These are phyloP conservation scores for Corythornis leucogaster DNA, from an alignment of 2,797 vertebrate species.

Conservation along the genomic window DNA sequence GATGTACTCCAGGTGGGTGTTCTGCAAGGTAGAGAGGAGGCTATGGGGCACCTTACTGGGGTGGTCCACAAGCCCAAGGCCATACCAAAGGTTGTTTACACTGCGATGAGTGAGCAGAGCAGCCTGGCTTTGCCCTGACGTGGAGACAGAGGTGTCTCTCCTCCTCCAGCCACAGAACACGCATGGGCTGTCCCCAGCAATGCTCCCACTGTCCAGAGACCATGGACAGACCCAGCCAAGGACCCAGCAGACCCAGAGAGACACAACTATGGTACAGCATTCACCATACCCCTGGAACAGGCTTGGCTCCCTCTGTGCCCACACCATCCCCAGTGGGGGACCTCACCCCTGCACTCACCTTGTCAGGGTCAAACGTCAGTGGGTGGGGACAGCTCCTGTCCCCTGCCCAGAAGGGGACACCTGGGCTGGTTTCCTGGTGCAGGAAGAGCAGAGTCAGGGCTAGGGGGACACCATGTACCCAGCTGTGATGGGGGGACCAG, in stretches of 20 bases:
- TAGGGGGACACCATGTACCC: accelerated
- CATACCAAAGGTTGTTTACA: background rate
- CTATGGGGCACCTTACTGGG: background rate
- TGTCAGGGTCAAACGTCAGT: constrained; percentile 83
- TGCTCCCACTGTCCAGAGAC: background rate
- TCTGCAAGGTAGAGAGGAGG: constrained; percentile 1
- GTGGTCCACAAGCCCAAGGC: background rate
- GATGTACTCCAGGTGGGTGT: constrained; percentile 83
- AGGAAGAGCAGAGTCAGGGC: background rate
- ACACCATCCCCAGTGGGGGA: accelerated
- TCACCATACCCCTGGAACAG: background rate
- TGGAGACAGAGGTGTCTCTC: background rate
- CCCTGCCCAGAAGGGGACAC: constrained; percentile 87
- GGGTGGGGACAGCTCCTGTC: constrained; percentile 86
- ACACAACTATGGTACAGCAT: background rate
- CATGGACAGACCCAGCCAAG: background rate
- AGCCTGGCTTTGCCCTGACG: background rate
- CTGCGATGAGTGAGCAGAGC: background rate
- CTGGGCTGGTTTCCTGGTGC: constrained; percentile 80
- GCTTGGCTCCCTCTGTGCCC: background rate
- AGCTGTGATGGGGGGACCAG: accelerated
- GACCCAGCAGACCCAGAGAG: background rate
- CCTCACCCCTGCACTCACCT: constrained; percentile 79
- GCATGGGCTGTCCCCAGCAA: background rate
- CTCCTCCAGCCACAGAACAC: background rate